Evolutionary conservation across 2,113 vertebrate genomes (phyloP).

Genomic region (Cathartes aura): DNA sequence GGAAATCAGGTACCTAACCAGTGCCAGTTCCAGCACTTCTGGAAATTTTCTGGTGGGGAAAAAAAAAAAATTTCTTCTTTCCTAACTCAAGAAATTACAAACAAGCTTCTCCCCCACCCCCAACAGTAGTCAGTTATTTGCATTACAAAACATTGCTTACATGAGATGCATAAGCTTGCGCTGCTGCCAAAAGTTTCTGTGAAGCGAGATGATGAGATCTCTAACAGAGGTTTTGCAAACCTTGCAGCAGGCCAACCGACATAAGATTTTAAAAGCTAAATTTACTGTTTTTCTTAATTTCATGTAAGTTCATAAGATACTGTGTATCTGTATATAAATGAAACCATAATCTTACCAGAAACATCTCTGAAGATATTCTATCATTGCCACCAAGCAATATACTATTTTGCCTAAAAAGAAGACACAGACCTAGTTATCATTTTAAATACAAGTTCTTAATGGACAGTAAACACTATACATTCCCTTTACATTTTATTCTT

Average conservation of each 20-base stretch:
- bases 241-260: neutral
- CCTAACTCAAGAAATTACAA: neutral
- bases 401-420: slow-evolving; percentile 77
- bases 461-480: neutral
- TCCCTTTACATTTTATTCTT: neutral
- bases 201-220: neutral
- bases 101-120: neutral
- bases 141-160: neutral
- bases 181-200: neutral
- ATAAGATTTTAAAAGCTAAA: neutral
- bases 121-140: neutral
- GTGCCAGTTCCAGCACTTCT: neutral
- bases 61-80: neutral
- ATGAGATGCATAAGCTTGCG: neutral
- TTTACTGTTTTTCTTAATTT: neutral
- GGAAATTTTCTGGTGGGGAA: neutral
- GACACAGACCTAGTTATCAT: neutral
- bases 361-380: slow-evolving; percentile 62
- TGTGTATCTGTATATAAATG: neutral
- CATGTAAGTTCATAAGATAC: neutral
- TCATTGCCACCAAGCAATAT: slow-evolving; percentile 64
- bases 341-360: slow-evolving; percentile 74
- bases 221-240: neutral
- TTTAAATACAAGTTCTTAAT: neutral
- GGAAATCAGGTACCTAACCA: neutral